These are phyloP conservation scores for Eublepharis macularius DNA, from an alignment of 2,113 vertebrate genomes.

Conservation along the genomic window DNA sequence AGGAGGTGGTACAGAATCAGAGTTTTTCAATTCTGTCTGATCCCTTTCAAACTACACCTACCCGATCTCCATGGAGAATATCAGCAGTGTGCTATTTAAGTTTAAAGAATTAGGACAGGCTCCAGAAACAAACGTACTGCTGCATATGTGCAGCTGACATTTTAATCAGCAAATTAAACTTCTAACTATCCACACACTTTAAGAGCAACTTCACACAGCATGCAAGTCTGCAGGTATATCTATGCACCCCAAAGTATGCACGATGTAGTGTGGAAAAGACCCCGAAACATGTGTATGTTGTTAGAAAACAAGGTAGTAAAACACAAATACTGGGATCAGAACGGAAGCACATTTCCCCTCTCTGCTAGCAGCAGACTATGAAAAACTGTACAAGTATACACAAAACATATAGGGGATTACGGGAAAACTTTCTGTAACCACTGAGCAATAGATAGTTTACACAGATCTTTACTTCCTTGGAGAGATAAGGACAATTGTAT, in stretches of 20 bases:
- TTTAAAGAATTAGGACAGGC: background rate
- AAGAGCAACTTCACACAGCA: background rate
- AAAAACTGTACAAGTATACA: background rate
- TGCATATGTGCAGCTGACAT: background rate
- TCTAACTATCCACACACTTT: background rate
- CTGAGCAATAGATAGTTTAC: background rate
- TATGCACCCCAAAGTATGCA: background rate
- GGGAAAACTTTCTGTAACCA: background rate
- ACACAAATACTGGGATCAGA: background rate
- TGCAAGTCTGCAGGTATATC: background rate
- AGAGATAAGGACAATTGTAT: fast-evolving
- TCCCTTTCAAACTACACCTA: background rate
- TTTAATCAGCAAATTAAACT: background rate
- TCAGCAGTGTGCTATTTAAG: background rate
- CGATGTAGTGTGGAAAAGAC: background rate
- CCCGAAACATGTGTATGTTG: too few relatives aligned
- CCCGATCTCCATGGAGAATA: background rate
- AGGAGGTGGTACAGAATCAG: background rate
- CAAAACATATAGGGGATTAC: background rate
- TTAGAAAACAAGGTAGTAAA: background rate
- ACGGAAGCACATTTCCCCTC: background rate
- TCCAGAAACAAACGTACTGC: background rate
- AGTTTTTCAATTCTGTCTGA: background rate
- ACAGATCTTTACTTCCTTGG: fast-evolving
- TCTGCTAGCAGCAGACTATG: background rate